Evolutionary conservation across 2,888 invertebrate species (phyloP), one percentile per base, ranked within the genome.

Genomic region (Tiliacea citrago): DNA sequence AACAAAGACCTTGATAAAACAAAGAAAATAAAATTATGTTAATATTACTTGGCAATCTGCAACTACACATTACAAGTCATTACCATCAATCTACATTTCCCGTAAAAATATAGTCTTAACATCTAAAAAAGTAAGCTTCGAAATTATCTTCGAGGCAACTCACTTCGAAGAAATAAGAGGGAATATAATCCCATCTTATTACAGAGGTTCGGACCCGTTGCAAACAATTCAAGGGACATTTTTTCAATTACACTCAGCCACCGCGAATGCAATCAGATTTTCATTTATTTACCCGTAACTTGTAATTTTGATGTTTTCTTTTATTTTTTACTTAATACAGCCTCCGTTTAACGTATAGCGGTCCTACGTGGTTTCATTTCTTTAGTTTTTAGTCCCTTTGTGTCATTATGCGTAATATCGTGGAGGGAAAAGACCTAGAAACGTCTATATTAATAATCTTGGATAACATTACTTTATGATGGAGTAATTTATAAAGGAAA

Each of bases 181-280:
- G 81, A 86, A 87, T 89, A 91, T 93, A 93, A 94, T 93, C 91
- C 90, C 87, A 90, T 90, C 93, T 93, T 91, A 95, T 95, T 94
- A 94, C 84, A 81, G 88, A 78, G 85, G 79, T 78, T 85, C 76
- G 87, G 83, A 83, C 84, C 77, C 87, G 89, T 90, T 89, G 91
- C 91, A 92, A 92, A 93, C 91, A 93, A 92, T 93, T 91, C 92
- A 92, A 92, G 92, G 90, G 95, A 95, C 95, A 95, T 93, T 94
- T 95, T 95, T 95, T 95, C 95, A 95, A 95, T 95, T 95, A 95
- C 88, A 88, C 88, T 81, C 74, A 78, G 91, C 93, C 92, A 86
- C 87, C 93, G 94, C 92, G 91, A 90, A 92, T 90, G 93, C 93
- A 94, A 94, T 94, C 92, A 92, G 88, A 92, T 91, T 91, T 91